Base-by-base conservation (phyloP, 2,888 invertebrate genomes). In the Diplazon laetatorius region DNA sequence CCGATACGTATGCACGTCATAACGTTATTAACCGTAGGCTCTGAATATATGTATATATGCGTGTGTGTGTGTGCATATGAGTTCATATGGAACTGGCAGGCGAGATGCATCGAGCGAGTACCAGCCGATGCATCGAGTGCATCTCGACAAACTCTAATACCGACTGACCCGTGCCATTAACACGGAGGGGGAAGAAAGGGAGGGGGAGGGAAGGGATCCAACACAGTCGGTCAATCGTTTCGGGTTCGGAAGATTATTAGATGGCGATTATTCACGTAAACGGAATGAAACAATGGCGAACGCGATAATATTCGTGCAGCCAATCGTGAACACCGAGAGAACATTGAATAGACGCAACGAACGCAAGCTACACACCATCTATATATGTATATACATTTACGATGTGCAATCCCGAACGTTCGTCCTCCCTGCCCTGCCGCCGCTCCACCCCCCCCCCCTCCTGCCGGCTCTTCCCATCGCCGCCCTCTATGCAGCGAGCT, bases 201-300 rank as follows among this genome's bases (percentile, higher is more conserved):
- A n/a, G n/a, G n/a, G n/a, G n/a, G n/a, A n/a, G n/a, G n/a, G n/a
- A n/a, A n/a, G n/a, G n/a, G n/a, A n/a, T n/a, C n/a, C n/a, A 72
- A 39, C 42, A 37, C n/a, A 73, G 83, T 81, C 79, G 73, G 81
- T 81, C 80, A 83, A 82, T 84, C 84, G 84, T 83, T 83, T 69
- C 6, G 6, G 30, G 35, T 10, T 42, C 50, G 78, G 76, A n/a
- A 81, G 82, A 79, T 81, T 83, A 86, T 86, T 85, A 83, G 80
- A 79, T 77, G 78, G 55, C 78, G 78, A 80, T 78, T 77, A 82
- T 76, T 72, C 73, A 52, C 20, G 48, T 57, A 74, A 73, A 52
- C 50, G 52, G 59, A 48, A 50, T 52, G 35, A 52, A 69, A 68
- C 44, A 72, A 59, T 73, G 63, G 46, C 42, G n/a, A n/a, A 37